Evolutionary conservation across 2,888 invertebrate species (phyloP), one percentile per base, ranked within the genome.

Genomic region (Leucophora obtusa): DNA sequence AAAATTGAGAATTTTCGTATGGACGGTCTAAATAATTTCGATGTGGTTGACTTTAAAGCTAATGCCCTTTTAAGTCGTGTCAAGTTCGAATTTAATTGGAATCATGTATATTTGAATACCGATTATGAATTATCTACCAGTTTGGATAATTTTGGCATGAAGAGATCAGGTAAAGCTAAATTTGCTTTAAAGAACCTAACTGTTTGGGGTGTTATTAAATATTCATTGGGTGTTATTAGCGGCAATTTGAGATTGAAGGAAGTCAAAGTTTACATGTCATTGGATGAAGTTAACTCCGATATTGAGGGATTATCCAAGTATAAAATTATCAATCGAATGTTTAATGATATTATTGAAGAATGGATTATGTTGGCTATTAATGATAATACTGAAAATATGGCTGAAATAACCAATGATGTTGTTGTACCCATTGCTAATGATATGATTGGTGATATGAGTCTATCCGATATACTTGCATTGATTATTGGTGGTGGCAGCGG

Each of bases 321-420:
- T 24, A 78, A 82, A 33, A 84, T 87, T 17, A 43, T 88, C 56
- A 89, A 89, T 58, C 81, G 83, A 5, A 87, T 87, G 71, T 38
- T 88, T 5, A 89, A 89, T 74, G 85, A 87, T 24, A 51, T 89
- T 15, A 68, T 89, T 65, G 89, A 87, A 80, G 89, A 89, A 72
- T 85, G 86, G 71, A 82, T 89, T 54, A 72, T 77, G 59, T 33
- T 89, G 33, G 79, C 83, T 4, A 73, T 89, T 50, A 89, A 89
- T 72, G 89, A 89, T 17, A 89, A 88, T 76, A 86, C 86, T 17
- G 84, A 87, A 0, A 78, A 83, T 11, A 74, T 87, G 1, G 84
- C 86, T 7, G 43, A 83, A 0, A 82, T 83, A 24, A 79, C 85
- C n/a, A 84, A 87, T 70, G 65, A 53, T 14, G n/a, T 66, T 0